Evolutionary conservation across 2,888 invertebrate genomes (phyloP).

Genomic region (Hydrotaea diabolus): DNA sequence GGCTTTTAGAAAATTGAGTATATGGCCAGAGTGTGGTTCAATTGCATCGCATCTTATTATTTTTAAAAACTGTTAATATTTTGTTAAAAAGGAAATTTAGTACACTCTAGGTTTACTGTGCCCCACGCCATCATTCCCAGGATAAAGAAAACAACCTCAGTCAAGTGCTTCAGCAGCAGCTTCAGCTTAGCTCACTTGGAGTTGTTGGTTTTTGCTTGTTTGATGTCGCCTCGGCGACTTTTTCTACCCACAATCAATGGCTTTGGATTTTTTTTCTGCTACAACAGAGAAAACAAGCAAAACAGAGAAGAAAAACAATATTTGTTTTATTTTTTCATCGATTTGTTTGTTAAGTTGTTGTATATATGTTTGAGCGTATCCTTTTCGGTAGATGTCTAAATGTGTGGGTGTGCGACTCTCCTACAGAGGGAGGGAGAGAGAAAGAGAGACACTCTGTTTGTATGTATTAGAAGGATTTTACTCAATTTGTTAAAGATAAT

Average conservation of each 20-base stretch:
- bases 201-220: neutral
- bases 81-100: too few relatives aligned
- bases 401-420: neutral
- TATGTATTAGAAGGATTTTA: conserved; percentile 61
- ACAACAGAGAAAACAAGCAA: conserved; percentile 8
- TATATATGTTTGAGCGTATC: neutral
- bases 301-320: conserved; percentile 31
- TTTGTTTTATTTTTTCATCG: conserved; percentile 36
- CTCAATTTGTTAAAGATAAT: conserved; percentile 68
- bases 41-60: too few relatives aligned
- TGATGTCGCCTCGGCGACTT: conserved; percentile 11
- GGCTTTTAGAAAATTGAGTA: too few relatives aligned
- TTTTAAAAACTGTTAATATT: too few relatives aligned
- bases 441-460: conserved; percentile 26
- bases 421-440: neutral
- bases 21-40: too few relatives aligned
- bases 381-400: neutral
- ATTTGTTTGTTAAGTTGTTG: conserved; percentile 25
- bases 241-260: conserved; percentile 18
- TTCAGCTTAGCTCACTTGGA: conserved; percentile 1
- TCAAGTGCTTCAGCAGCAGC: conserved; percentile 22
- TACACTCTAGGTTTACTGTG: too few relatives aligned
- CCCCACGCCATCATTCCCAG: neutral
- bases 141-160: neutral
- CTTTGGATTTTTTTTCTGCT: neutral